Percentiles rank a stretch among this genome's conserved stretches.
These are phyloP conservation scores for Syrmaticus mikado DNA, from an alignment of 2,113 vertebrate species.

Conservation along the genomic window DNA sequence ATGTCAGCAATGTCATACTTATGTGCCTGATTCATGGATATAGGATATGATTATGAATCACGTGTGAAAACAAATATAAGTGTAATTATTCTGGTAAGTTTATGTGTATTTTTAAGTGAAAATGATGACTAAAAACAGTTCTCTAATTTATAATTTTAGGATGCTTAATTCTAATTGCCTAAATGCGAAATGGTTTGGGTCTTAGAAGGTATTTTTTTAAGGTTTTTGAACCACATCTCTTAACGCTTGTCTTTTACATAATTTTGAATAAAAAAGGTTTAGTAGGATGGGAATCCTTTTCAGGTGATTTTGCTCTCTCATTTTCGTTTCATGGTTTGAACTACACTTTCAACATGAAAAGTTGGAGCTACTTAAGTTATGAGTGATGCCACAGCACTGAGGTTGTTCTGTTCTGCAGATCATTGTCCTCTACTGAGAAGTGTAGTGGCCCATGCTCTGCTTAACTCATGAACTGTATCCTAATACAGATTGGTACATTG, in stretches of 20 bases:
- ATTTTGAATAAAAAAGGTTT: neutral
- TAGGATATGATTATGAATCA: slow-evolving; percentile 61
- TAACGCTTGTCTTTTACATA: neutral
- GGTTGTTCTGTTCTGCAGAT: neutral
- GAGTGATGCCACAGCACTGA: rapidly evolving
- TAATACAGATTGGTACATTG: neutral
- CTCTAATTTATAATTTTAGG: neutral
- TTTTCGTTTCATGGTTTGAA: neutral
- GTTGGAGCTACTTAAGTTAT: neutral
- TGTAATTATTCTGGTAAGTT: no score
- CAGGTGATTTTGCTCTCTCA: rapidly evolving
- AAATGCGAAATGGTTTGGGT: neutral
- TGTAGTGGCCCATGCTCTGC: neutral
- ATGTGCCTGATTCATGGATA: slow-evolving; percentile 60
- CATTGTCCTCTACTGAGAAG: neutral
- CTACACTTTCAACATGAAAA: neutral
- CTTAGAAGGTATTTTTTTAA: neutral
- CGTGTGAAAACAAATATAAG: slow-evolving; percentile 17
- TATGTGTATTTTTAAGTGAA: neutral
- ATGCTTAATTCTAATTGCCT: neutral
- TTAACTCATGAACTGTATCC: neutral
- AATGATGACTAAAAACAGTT: neutral
- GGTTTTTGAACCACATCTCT: neutral
- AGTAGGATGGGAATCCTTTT: neutral
- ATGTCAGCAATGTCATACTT: slow-evolving; percentile 62